Evolutionary conservation across 2,888 invertebrate species (phyloP).

Genomic region (Myathropa florea): DNA sequence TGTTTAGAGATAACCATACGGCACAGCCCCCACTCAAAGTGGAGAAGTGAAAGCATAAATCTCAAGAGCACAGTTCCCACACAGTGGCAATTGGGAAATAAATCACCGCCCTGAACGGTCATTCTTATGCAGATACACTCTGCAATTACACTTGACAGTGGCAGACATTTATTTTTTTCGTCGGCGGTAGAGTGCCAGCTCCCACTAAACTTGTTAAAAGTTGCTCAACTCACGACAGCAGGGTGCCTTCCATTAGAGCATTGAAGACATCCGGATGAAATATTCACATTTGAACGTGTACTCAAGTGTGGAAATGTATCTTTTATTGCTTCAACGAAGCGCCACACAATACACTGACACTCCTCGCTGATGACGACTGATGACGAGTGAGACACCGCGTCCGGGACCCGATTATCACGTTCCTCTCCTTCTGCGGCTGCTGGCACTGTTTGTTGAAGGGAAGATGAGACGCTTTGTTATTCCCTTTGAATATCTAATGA

Average conservation of each 20-base stretch:
- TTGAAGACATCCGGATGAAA: not conserved
- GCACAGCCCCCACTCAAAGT: not conserved
- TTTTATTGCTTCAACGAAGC: conserved; percentile 2
- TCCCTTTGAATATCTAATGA: conserved; percentile 3
- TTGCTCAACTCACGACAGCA: conserved; percentile 1
- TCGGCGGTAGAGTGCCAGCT: not conserved
- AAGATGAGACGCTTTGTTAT: not conserved
- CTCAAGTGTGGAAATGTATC: conserved; percentile 4
- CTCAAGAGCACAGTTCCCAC: not conserved
- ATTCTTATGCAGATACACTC: conserved; percentile 18
- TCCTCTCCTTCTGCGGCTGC: not conserved
- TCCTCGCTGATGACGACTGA: not conserved
- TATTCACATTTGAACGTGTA: not conserved
- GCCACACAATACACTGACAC: not conserved
- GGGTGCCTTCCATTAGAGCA: conserved; percentile 5
- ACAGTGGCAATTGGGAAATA: conserved; percentile 36
- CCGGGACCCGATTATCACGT: not conserved
- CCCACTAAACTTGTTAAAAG: conserved; percentile 1
- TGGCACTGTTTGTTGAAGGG: not conserved
- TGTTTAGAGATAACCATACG: not conserved
- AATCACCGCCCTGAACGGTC: conserved; percentile 16
- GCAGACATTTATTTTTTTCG: not conserved
- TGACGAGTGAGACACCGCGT: not conserved
- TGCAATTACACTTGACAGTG: conserved; percentile 33
- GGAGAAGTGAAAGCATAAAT: not conserved